Evolutionary conservation across 2,797 vertebrate genomes (phyloP), one percentile per base, ranked within the genome.

Genomic region (Enteromius paludinosus): DNA sequence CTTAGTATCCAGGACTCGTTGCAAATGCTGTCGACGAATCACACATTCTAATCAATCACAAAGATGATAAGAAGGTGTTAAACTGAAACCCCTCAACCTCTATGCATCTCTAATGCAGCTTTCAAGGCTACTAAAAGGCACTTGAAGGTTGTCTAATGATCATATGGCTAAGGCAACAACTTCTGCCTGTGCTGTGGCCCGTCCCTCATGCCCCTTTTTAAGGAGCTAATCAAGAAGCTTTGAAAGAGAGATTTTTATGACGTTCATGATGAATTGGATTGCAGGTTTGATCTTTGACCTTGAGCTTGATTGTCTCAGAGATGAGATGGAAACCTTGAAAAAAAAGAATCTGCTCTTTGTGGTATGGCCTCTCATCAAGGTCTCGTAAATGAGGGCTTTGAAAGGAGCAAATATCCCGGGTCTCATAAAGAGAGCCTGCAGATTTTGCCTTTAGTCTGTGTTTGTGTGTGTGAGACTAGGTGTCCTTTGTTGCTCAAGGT

Each of bases 221-320:
- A 84, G 79, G 61, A 64, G 25, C 68, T 80, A 82, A 85, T 85
- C 74, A 80, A 64, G 65, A 64, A 49, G 43, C 23, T 69, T 80
- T 82, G 61, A 73, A 78, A 78, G 75, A 74, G 49, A 47, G 77
- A 86, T 79, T 85, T 88, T 87, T 87, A 86, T 88, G 87, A 83
- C 43, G 4, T 81, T 81, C 59, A 11, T 81, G 84, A 85, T 86
- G 74, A 83, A 86, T 87, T 83, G 80, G 79, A 84, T 79, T 68
- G 70, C 83, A 75, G 73, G 78, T 47, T 59, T 85, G 87, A 83
- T 79, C 86, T 87, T 85, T 87, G 87, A 88, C 84, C 87, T 87
- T 82, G 79, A 83, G 72, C 73, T 83, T 83, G 79, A 88, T 83
- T 75, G 68, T 72, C 80, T 33, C 83, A 77, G 65, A 68, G 78